phyloP scores from a whole-genome alignment of 2,888 invertebrate species.

The Caenorhabditis wallacei region DNA sequence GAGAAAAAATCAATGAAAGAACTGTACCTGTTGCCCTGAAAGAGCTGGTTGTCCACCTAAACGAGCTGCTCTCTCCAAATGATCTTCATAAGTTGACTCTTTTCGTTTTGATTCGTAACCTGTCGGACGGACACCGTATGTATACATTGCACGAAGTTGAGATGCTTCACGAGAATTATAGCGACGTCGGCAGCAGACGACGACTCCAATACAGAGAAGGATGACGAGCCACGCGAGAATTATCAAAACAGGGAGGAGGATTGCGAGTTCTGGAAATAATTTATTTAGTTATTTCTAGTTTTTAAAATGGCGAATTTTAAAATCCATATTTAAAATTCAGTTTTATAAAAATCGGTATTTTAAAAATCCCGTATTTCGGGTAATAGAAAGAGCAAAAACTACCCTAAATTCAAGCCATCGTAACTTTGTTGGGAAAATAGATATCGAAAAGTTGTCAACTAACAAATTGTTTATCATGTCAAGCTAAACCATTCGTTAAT shows the following conservation, averaged over 20 bases:
- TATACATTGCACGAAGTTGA: slow-evolving; percentile 79
- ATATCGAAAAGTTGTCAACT: no score
- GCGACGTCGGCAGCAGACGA: slow-evolving; percentile 80
- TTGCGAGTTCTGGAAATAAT: slow-evolving; percentile 71
- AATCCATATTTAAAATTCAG: background rate
- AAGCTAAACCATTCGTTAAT: no score
- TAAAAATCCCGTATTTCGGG: no score
- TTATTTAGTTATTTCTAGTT: no score
- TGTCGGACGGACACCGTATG: slow-evolving; percentile 81
- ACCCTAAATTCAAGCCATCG: no score
- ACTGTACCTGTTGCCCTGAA: slow-evolving; percentile 60
- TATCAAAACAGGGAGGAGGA: slow-evolving; percentile 81
- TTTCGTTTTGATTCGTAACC: slow-evolving; percentile 71
- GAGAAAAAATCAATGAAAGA: slow-evolving; percentile 2
- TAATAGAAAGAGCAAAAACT: no score
- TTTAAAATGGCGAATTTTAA: no score
- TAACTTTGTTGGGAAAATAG: background rate
- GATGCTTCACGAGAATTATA: slow-evolving; percentile 55
- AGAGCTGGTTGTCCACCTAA: slow-evolving; percentile 72
- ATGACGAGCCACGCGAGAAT: slow-evolving; percentile 82
- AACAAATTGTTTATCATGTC: no score
- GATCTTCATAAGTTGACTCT: slow-evolving; percentile 81
- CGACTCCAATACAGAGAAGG: slow-evolving; percentile 79
- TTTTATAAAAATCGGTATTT: background rate
- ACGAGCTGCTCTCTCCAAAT: slow-evolving; percentile 82